phyloP scores from a whole-genome alignment of 2,113 vertebrate genomes.

The Charadrius vociferus region DNA sequence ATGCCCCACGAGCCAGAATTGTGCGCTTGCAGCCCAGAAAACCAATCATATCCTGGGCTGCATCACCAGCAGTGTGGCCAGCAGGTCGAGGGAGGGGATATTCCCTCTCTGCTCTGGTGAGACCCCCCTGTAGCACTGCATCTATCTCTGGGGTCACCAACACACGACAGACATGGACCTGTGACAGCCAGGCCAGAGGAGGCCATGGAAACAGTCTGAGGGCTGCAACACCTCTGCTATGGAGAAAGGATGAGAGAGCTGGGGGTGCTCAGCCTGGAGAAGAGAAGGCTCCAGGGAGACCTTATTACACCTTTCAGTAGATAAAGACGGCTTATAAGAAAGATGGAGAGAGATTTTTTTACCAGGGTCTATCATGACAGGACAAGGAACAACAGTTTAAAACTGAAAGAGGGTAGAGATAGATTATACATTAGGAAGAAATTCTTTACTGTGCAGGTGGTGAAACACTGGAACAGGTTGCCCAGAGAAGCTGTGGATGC shows the following conservation, averaged over 20 bases:
- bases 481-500: too few relatives aligned
- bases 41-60: background rate
- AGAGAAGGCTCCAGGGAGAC: background rate
- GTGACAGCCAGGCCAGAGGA: background rate
- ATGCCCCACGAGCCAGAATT: fast-evolving
- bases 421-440: too few relatives aligned
- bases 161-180: background rate
- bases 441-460: too few relatives aligned
- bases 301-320: fast-evolving
- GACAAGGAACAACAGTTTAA: too few relatives aligned
- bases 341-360: too few relatives aligned
- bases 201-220: fast-evolving
- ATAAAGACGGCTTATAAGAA: too few relatives aligned
- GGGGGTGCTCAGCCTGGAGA: background rate
- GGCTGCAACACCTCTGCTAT: background rate
- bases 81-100: background rate
- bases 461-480: too few relatives aligned
- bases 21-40: fast-evolving
- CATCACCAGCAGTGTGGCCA: background rate
- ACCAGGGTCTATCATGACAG: too few relatives aligned
- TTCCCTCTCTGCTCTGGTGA: background rate
- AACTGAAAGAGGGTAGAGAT: too few relatives aligned
- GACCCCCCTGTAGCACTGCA: background rate
- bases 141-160: background rate
- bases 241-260: background rate